Conservation (phyloP, 2,113 vertebrate species). For the Plecotus auritus region DNA sequence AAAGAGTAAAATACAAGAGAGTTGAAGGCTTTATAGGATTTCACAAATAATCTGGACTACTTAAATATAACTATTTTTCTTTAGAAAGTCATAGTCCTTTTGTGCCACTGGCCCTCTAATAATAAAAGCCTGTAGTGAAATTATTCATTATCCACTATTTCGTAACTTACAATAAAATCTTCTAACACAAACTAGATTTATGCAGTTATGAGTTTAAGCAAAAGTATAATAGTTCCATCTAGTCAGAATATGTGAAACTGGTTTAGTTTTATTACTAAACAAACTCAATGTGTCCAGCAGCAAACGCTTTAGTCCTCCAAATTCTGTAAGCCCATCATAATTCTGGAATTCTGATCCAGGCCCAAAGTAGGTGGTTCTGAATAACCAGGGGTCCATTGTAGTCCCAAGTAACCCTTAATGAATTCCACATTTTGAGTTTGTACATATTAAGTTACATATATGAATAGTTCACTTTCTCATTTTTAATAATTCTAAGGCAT, state of each 20-base stretch:
- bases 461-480: not conserved
- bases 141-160: not conserved
- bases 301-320: not conserved
- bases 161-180: slow-evolving; percentile 7
- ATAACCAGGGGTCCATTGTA: not conserved
- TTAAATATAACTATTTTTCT: slow-evolving; percentile 5
- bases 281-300: not conserved
- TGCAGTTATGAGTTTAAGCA: not conserved
- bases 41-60: slow-evolving; percentile 1
- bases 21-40: not conserved
- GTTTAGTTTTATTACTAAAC: not conserved
- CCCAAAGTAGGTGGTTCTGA: not conserved
- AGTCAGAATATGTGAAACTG: not conserved
- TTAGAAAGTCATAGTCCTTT: not conserved
- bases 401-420: not conserved
- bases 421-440: not conserved
- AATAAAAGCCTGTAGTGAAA: slow-evolving; percentile 12
- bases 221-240: not conserved
- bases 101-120: not conserved
- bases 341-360: not conserved
- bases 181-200: not conserved
- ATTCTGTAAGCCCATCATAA: not conserved
- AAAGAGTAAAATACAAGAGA: not conserved
- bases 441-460: not conserved
- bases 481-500: not conserved